Evolutionary conservation across 2,113 vertebrate species (phyloP).

Genomic region (Oreochromis spilurus): DNA sequence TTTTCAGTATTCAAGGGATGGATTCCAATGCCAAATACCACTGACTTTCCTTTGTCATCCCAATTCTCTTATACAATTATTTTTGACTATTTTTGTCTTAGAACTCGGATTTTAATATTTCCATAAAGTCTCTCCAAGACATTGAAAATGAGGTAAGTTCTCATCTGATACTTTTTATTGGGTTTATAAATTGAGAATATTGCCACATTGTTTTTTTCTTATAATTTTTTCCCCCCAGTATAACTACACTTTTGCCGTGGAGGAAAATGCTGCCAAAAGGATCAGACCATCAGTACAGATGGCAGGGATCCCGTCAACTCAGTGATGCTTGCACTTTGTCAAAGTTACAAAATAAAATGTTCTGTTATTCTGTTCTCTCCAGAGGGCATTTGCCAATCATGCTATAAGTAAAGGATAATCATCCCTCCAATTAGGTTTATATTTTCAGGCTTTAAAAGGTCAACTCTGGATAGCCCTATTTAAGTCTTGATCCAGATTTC

Average conservation of each 20-base stretch:
- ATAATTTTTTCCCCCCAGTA: constrained; percentile 40
- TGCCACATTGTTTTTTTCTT: not conserved
- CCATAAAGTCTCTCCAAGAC: constrained; percentile 82
- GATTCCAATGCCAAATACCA: not conserved
- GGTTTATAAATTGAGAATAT: not conserved
- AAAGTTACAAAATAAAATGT: not conserved
- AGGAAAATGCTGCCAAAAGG: constrained; percentile 65
- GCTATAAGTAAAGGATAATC: constrained; percentile 4
- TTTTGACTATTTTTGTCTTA: not conserved
- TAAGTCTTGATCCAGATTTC: not conserved
- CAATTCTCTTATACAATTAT: not conserved
- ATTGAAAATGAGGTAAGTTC: constrained; percentile 82
- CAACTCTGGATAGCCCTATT: not conserved
- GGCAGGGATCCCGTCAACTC: not conserved
- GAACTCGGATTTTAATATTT: constrained; percentile 63
- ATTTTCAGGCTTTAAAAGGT: not conserved
- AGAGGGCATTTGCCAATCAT: not conserved
- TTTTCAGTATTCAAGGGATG: not conserved
- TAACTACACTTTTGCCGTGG: constrained; percentile 68
- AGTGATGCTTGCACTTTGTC: constrained; percentile 13
- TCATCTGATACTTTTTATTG: not conserved
- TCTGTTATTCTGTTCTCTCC: not conserved
- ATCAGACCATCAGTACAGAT: constrained; percentile 30
- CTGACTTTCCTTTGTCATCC: not conserved
- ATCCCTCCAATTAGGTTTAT: not conserved